Evolutionary conservation across 1,140 invertebrate genomes (phyloP).

Genomic region (Nasonia giraulti): DNA sequence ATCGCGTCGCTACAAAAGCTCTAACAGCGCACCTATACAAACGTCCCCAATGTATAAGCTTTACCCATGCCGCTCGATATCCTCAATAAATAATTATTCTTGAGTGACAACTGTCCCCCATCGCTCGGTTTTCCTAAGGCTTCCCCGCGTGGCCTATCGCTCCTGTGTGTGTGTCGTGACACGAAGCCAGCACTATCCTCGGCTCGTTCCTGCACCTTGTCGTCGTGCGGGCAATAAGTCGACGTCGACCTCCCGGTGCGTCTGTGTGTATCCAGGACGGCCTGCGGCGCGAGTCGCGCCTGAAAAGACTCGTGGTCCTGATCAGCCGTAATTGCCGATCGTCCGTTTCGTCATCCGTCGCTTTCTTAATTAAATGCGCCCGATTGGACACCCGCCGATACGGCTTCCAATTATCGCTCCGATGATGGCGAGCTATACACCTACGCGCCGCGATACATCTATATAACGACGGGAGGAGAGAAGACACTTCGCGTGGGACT

Average conservation of each 20-base stretch:
- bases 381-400: constrained; percentile 40
- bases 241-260: not conserved
- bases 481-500: not conserved
- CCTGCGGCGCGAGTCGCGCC: not conserved
- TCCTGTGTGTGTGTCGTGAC: not conserved
- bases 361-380: constrained; percentile 43
- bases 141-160: not conserved
- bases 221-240: not conserved
- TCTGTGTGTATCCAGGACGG: not conserved
- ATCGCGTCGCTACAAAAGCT: not conserved
- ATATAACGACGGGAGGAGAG: not conserved
- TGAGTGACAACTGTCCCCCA: no score
- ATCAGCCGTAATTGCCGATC: not conserved
- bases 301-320: not conserved
- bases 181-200: not conserved
- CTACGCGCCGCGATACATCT: no score
- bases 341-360: not conserved
- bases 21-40: not conserved
- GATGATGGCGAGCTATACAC: no score
- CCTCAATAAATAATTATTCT: no score
- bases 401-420: constrained; percentile 30
- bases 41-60: not conserved
- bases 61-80: not conserved
- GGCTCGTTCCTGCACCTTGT: not conserved
- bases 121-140: not conserved